These are phyloP conservation scores for Catharus bicknelli DNA, from an alignment of 2,113 vertebrate genomes.

Conservation along the genomic window DNA sequence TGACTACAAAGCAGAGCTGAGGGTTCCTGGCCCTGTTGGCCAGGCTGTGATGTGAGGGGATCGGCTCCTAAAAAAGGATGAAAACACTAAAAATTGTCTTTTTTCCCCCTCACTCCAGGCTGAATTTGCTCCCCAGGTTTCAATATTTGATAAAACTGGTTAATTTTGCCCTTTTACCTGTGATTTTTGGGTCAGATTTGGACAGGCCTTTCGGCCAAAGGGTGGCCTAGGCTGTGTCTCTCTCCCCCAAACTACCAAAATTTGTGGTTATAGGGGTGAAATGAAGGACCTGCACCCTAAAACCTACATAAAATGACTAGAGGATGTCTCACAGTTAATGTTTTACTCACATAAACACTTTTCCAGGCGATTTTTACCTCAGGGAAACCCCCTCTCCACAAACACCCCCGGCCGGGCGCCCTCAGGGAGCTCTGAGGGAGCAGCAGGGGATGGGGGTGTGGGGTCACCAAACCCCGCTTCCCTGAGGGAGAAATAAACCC, in stretches of 20 bases:
- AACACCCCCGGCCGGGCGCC: rapidly evolving
- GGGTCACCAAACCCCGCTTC: rapidly evolving
- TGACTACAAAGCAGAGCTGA: neutral
- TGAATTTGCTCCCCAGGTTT: neutral
- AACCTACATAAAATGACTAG: rapidly evolving
- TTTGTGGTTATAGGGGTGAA: rapidly evolving
- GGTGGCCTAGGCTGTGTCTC: rapidly evolving
- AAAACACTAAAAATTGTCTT: neutral
- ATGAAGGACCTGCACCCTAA: rapidly evolving
- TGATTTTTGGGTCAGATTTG: rapidly evolving
- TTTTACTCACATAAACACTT: neutral
- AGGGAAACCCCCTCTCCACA: neutral
- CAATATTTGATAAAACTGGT: rapidly evolving
- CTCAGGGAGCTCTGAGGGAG: neutral
- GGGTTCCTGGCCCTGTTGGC: rapidly evolving
- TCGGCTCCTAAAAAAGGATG: neutral
- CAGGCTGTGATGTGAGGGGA: rapidly evolving
- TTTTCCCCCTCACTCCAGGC: neutral
- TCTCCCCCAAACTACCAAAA: rapidly evolving
- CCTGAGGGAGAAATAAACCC: neutral
- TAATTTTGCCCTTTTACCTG: neutral
- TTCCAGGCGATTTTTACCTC: neutral
- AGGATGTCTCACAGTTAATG: rapidly evolving
- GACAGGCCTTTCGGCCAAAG: rapidly evolving
- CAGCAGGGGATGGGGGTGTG: neutral